Percentiles rank a stretch among this genome's conserved stretches.
Conservation (phyloP, 2,113 vertebrate genomes). For the Sinocyclocheilus grahami region DNA sequence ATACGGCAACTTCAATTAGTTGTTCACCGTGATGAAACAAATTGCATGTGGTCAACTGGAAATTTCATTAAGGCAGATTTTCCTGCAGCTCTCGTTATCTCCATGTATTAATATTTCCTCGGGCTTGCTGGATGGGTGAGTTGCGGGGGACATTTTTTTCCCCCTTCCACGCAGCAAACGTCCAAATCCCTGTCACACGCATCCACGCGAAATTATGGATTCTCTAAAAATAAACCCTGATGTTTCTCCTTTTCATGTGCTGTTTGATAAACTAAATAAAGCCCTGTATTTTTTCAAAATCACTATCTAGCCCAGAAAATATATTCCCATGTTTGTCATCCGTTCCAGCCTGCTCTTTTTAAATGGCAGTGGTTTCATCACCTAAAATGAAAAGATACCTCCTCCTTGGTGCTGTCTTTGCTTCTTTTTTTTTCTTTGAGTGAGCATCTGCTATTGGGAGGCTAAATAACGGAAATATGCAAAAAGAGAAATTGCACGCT, state of each 20-base stretch:
- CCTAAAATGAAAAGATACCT: conserved; percentile 76
- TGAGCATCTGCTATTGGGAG: conserved; percentile 98
- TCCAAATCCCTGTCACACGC: conserved; percentile 58
- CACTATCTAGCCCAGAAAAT: conserved; percentile 49
- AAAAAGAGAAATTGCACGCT: conserved; percentile 92
- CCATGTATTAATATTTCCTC: conserved; percentile 82
- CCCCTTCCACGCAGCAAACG: conserved; percentile 60
- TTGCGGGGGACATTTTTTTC: conserved; percentile 69
- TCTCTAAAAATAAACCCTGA: conserved; percentile 43
- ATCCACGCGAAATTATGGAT: conserved; percentile 45
- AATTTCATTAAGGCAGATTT: conserved; percentile 85
- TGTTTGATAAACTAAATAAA: conserved; percentile 52
- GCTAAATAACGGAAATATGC: conserved; percentile 99
- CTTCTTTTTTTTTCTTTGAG: conserved; percentile 70
- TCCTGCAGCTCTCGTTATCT: conserved; percentile 80
- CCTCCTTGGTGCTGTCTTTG: conserved; percentile 73
- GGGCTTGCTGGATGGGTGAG: conserved; percentile 77
- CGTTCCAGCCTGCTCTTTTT: conserved; percentile 64
- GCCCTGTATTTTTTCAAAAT: conserved; percentile 42
- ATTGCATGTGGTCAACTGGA: conserved; percentile 88
- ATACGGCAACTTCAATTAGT: conserved; percentile 84
- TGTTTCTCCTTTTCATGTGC: conserved; percentile 40
- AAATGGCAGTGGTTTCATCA: conserved; percentile 72
- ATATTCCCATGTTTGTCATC: conserved; percentile 49
- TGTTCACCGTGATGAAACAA: conserved; percentile 82